Evolutionary conservation across 2,113 vertebrate species (phyloP), one percentile per base, ranked within the genome.

Genomic region (Sisor rabdophorus): DNA sequence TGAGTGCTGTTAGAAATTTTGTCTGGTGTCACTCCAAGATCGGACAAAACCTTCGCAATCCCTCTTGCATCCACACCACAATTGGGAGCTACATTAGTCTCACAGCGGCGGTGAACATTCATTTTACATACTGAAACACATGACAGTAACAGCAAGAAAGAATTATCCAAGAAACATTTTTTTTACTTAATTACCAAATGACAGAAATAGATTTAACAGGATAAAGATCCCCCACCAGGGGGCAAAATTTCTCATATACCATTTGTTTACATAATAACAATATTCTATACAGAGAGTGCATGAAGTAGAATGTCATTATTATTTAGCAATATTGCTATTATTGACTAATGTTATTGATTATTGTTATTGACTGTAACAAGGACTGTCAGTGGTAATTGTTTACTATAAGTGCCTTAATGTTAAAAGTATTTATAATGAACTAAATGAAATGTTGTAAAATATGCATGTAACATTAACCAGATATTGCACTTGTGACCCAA

Each of bases 81-180:
- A 91, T 97, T 98, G 59, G 96, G 96, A 70, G 97, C 97, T 85
- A 99, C 96, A 4, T 98, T 98, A 81, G 88, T 93, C 91, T 98
- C 96, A 86, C 97, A 99, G 76, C 97, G 95, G 75, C 96, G 89
- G 89, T 99, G 97, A 79, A 98, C 95, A 48, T 99, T 99, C 97
- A 99, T 99, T 92, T 98, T 99, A 91, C 97, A 99, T 80, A 97
- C 97, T 98, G 87, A 5, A 78, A 80, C 12, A 79, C 8, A 53
- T 44, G 13, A 12, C 50, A 78, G 36, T 65, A 11, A 77, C 11
- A 47, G 3, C 16, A 56, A 74, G 24, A 17, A 2, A 69, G 10
- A 1, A 6, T 36, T 40, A 32, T 67, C n/a, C 4, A 67, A 67
- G 10, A 67, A 0, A n/a, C 40, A 40, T 32, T 22, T 64, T 22